phyloP scores from a whole-genome alignment of 2,113 vertebrate species.

The Hyperopisus bebe region DNA sequence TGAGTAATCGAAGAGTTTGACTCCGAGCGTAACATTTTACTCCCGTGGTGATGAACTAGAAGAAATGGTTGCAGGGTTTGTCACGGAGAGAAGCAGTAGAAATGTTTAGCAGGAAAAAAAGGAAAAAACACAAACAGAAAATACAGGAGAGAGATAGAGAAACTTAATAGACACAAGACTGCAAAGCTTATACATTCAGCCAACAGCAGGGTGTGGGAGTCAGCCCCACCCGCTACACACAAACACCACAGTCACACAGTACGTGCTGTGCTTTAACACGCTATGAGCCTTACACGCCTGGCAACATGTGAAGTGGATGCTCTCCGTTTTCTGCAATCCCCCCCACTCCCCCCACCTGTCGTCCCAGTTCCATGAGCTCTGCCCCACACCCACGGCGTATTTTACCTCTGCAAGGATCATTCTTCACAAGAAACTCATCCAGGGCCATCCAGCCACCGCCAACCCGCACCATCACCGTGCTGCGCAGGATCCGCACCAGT shows the following conservation, averaged over 20 bases:
- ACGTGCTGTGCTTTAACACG: background rate
- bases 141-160: slow-evolving; percentile 56
- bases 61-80: slow-evolving; percentile 79
- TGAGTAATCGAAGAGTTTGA: slow-evolving; percentile 99
- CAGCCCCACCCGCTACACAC: background rate
- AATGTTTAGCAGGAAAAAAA: slow-evolving; percentile 64
- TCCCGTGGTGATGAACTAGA: slow-evolving; percentile 99
- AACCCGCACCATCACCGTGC: slow-evolving; percentile 97
- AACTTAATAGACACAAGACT: slow-evolving; percentile 56
- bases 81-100: slow-evolving; percentile 68
- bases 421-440: slow-evolving; percentile 97
- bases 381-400: slow-evolving; percentile 14
- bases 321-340: background rate
- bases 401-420: slow-evolving; percentile 95
- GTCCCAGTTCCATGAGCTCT: background rate
- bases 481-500: slow-evolving; percentile 89
- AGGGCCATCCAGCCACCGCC: slow-evolving; percentile 99
- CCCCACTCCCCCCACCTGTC: background rate
- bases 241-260: slow-evolving; percentile 25
- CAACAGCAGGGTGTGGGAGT: slow-evolving; percentile 46
- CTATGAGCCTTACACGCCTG: background rate
- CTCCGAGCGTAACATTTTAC: slow-evolving; percentile 99
- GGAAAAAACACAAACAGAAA: slow-evolving; percentile 34
- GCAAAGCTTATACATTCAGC: slow-evolving; percentile 44
- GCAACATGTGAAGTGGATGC: background rate